Evolutionary conservation across 2,113 vertebrate species (phyloP).

Genomic region (Notothenia rossii): DNA sequence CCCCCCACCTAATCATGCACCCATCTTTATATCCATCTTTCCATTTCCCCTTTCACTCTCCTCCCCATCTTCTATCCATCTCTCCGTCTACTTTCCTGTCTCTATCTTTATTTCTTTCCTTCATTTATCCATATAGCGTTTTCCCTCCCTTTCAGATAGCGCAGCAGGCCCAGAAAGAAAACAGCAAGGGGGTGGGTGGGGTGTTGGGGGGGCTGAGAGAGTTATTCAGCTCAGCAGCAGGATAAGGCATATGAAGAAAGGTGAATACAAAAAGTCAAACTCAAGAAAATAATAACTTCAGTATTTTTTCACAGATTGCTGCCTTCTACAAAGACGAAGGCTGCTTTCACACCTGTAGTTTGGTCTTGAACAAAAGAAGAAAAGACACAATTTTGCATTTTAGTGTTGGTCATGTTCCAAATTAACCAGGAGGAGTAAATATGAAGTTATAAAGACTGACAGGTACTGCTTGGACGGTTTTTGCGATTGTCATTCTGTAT

Average conservation of each 20-base stretch:
- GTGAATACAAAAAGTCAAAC: constrained; percentile 22
- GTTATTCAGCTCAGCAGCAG: constrained; percentile 35
- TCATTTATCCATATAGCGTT: constrained; percentile 51
- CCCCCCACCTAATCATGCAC: constrained; percentile 65
- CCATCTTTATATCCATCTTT: constrained; percentile 69
- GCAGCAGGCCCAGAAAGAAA: neutral
- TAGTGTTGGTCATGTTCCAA: too few relatives aligned
- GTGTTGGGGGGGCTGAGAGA: neutral
- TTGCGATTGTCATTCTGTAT: too few relatives aligned
- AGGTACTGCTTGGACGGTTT: too few relatives aligned
- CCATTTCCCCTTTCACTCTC: constrained; percentile 62
- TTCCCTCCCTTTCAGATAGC: constrained; percentile 24
- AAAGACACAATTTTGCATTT: too few relatives aligned
- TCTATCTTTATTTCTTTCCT: constrained; percentile 47
- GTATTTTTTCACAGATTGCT: neutral
- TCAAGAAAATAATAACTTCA: constrained; percentile 29
- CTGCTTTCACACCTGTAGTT: too few relatives aligned
- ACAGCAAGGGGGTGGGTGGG: constrained; percentile 3
- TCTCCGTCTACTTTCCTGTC: constrained; percentile 33
- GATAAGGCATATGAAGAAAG: constrained; percentile 6
- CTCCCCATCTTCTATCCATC: constrained; percentile 46
- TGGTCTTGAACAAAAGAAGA: too few relatives aligned
- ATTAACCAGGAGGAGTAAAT: too few relatives aligned
- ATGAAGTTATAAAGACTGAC: too few relatives aligned
- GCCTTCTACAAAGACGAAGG: neutral